Conservation (phyloP, 1,140 invertebrate genomes). For the Ruditapes philippinarum region DNA sequence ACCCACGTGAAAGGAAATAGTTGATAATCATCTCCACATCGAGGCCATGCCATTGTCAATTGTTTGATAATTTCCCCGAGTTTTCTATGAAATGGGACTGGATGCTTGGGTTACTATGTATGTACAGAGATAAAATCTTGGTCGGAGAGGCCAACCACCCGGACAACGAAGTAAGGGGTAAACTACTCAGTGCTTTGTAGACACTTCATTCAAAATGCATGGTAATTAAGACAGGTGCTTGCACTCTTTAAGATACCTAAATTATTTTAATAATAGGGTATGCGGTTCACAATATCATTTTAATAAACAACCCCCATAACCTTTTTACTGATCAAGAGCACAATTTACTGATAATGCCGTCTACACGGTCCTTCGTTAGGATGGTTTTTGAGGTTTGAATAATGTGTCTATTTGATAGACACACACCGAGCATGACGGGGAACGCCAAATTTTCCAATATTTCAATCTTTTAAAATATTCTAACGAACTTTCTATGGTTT, state of each 20-base stretch:
- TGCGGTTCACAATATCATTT: constrained; percentile 60
- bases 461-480: too few relatives aligned
- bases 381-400: not conserved
- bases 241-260: constrained; percentile 51
- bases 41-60: constrained; percentile 65
- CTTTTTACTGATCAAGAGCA: constrained; percentile 44
- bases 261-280: constrained; percentile 63
- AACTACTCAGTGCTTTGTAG: constrained; percentile 45
- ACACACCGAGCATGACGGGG: not conserved
- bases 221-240: constrained; percentile 65
- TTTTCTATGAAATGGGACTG: constrained; percentile 62
- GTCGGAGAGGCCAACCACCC: constrained; percentile 43
- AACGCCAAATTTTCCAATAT: too few relatives aligned
- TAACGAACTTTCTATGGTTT: too few relatives aligned
- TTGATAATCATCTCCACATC: constrained; percentile 52
- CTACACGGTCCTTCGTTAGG: not conserved
- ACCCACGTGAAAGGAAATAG: constrained; percentile 63
- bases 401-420: not conserved
- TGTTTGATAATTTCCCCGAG: constrained; percentile 65
- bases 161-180: constrained; percentile 55
- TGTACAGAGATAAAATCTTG: constrained; percentile 63
- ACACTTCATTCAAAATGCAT: constrained; percentile 22
- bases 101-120: constrained; percentile 69
- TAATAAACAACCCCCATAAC: constrained; percentile 57
- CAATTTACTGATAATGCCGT: constrained; percentile 52